A percentile compares a stretch with the other conserved stretches of the same genome.
These are phyloP conservation scores for Diabrotica virgifera DNA, from an alignment of 1,140 invertebrate genomes.

Conservation along the genomic window DNA sequence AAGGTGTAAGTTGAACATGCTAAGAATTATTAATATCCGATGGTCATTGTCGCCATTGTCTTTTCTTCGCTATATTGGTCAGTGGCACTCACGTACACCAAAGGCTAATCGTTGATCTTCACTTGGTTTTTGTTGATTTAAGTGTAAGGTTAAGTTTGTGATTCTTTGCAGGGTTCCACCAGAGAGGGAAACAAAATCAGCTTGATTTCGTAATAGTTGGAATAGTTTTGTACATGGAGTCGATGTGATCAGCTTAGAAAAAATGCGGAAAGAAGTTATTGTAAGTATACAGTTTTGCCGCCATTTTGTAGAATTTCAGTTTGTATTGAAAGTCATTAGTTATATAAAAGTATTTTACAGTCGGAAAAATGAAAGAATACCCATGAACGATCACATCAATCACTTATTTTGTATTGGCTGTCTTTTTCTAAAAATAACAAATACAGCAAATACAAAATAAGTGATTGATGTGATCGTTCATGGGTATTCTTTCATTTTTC, in stretches of 20 bases:
- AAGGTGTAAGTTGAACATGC: constrained; percentile 12
- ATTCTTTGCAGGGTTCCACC: constrained; percentile 5
- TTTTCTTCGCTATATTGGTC: constrained; percentile 36
- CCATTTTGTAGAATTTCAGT: no score
- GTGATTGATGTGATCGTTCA: no score
- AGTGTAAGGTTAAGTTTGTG: neutral
- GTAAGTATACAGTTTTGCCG: no score
- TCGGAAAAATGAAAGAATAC: no score
- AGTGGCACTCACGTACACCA: constrained; percentile 40
- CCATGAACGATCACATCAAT: no score
- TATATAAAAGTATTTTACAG: no score
- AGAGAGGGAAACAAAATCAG: constrained; percentile 22
- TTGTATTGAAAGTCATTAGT: no score
- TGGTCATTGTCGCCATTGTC: constrained; percentile 21
- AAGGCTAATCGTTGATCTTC: constrained; percentile 20
- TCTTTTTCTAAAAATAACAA: no score
- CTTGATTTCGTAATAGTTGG: neutral
- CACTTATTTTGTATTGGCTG: no score
- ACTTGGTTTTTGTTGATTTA: constrained; percentile 7
- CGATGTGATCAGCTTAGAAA: neutral
- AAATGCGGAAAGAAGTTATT: no score
- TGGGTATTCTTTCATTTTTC: no score
- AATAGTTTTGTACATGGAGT: neutral
- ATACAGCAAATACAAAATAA: no score
- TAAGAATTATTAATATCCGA: constrained; percentile 19